Evolutionary conservation across 2,888 invertebrate species (phyloP), one percentile per base, ranked within the genome.

Genomic region (Bellardia pandia): DNA sequence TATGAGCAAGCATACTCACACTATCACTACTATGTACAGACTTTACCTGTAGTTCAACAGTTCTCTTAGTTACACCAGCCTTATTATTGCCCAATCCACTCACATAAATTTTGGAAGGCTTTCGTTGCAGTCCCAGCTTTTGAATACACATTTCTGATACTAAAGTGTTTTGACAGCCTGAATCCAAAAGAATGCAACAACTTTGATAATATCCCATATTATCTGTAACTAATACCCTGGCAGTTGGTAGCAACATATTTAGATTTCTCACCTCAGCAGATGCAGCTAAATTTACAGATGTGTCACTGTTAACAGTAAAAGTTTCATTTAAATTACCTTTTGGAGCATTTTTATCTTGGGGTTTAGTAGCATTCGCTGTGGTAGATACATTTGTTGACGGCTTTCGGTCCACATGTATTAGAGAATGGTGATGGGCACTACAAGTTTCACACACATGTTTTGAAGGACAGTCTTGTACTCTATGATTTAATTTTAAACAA

Each of bases 191-290:
- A 7, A 62, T 8, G 37, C 37, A 13, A 45, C 23, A 74, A 3
- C 23, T 71, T 83, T 83, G 83, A 33, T 64, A 71, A 53, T 40
- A 69, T 53, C 71, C 68, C 69, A 83, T 68, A 30, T 76, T 83
- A 53, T 83, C 76, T 48, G 16, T 71, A 13, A 42, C 62, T n/a
- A 76, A 11, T 8, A 76, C 71, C 7, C 16, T 60, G 2, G 83
- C 62, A 5, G 83, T 77, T 33, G 76, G 71, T 9, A 76, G 33
- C 11, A 81, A 13, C 45, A 81, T 56, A 58, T 81, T 81, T 45
- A 74, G 2, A 51, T 33, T 23, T 30, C 7, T 81, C 7, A 62
- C 51, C 60, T 76, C 60, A 40, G 45, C 14, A 23, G 23, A 66
- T 58, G 37, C 48, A 8, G 75, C 16, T 42, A 68, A 30, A 82